Evolutionary conservation across 2,113 vertebrate species (phyloP).

Genomic region (Plectropomus leopardus): DNA sequence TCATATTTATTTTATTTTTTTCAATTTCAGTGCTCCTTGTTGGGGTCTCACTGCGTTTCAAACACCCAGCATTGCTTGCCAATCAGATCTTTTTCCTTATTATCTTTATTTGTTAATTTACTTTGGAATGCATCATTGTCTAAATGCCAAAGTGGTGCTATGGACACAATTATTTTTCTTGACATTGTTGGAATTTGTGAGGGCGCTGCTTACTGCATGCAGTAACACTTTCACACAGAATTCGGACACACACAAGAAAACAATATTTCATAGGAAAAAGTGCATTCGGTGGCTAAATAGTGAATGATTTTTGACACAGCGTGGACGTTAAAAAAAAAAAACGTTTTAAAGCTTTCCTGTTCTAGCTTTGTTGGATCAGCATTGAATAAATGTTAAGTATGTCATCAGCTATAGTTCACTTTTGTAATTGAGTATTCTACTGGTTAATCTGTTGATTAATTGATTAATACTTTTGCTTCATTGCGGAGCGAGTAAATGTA

Average conservation of each 20-base stretch:
- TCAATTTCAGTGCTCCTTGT: neutral
- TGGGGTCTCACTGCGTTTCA: neutral
- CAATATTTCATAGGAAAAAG: too few relatives aligned
- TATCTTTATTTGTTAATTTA: neutral
- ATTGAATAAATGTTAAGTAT: neutral
- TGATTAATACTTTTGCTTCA: too few relatives aligned
- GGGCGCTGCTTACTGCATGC: neutral
- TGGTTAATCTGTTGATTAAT: too few relatives aligned
- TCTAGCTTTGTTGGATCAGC: neutral
- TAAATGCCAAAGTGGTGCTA: neutral
- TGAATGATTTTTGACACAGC: neutral
- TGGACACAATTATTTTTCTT: neutral
- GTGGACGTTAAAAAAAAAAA: neutral
- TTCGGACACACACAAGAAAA: neutral
- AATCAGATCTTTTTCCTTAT: neutral
- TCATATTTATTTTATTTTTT: slow-evolving; percentile 7
- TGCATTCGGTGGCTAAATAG: neutral
- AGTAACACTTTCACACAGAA: neutral
- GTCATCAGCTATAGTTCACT: too few relatives aligned
- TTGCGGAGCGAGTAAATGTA: too few relatives aligned
- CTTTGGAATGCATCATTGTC: neutral
- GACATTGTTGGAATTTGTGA: neutral
- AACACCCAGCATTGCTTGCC: neutral
- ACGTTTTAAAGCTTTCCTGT: neutral
- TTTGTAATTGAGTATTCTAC: too few relatives aligned